Base-by-base conservation (phyloP, 2,888 invertebrate genomes). In the Pheosia gnoma region DNA sequence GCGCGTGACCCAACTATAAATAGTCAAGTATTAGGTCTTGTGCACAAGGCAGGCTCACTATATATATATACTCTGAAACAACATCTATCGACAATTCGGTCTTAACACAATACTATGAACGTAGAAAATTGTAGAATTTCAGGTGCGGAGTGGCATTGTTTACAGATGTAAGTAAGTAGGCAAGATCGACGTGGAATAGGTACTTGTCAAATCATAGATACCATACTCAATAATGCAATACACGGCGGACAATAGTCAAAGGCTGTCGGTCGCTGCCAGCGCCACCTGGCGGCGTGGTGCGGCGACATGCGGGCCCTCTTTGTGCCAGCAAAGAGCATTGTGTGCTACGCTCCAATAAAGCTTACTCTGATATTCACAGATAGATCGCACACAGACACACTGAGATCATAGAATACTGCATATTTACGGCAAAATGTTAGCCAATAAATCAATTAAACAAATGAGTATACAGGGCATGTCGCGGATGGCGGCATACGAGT, bases 231-330 rank as follows among this genome's bases (percentile, higher is more conserved):
- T 88, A 86, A 88, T 84, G 84, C 80, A 82, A 79, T 81, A 80
- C 80, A 80, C 61, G 72, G 68, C 72, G 78, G 75, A 89, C 87
- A 89, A 89, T 89, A 82, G 85, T 85, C 84, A 76, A 70, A 80
- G 81, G 77, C 82, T 82, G 84, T 86, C 85, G 66, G 80, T 79
- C 82, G 83, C 86, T 85, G 86, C 80, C 82, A 77, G 79, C 68
- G 72, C 78, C 86, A 88, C 83, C 86, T 88, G 89, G 80, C 36
- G 36, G 36, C 84, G 81, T 74, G 76, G 69, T 70, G 72, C 72
- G 70, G 72, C 83, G 85, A 87, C 87, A 85, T 82, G 83, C 72
- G 76, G 74, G 83, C 83, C 83, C 87, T 84, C 90, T 90, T 89
- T 90, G 88, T 90, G 77, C 62, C 65, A 61, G 69, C 78, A 79